Conservation (phyloP, 1,140 invertebrate genomes). For the Ceratoteleas bidentatus region DNA sequence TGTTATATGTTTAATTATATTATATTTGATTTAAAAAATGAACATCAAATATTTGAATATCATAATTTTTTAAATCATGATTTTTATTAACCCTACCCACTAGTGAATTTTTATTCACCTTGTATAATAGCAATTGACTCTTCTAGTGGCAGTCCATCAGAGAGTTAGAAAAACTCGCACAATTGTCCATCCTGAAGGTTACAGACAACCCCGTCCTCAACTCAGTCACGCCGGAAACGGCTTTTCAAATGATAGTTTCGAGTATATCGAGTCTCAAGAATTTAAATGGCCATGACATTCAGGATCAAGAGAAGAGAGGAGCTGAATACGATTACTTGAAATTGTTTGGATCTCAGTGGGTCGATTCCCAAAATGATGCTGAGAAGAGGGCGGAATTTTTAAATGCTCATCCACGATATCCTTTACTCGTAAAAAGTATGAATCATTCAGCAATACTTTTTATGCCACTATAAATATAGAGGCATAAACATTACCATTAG, state of each 20-base stretch:
- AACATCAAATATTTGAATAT: too few relatives aligned
- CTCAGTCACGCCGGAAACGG: slow-evolving; percentile 86
- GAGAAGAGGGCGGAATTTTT: slow-evolving; percentile 83
- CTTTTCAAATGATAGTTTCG: slow-evolving; percentile 88
- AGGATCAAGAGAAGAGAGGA: slow-evolving; percentile 86
- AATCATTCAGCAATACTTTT: too few relatives aligned
- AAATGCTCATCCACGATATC: slow-evolving; percentile 88
- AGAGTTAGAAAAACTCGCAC: slow-evolving; percentile 90
- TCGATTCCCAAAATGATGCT: slow-evolving; percentile 81
- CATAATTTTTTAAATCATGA: too few relatives aligned
- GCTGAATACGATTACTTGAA: slow-evolving; percentile 95
- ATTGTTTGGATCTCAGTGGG: slow-evolving; percentile 88
- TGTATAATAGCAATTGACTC: not conserved
- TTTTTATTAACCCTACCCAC: too few relatives aligned
- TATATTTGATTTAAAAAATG: too few relatives aligned
- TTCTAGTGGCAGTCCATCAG: slow-evolving; percentile 89
- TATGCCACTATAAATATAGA: too few relatives aligned
- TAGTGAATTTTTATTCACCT: too few relatives aligned
- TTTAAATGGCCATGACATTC: slow-evolving; percentile 87
- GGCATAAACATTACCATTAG: slow-evolving; percentile 5
- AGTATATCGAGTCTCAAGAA: slow-evolving; percentile 85
- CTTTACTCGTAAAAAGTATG: slow-evolving; percentile 82
- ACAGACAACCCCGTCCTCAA: slow-evolving; percentile 87
- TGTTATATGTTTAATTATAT: too few relatives aligned
- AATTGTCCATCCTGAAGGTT: slow-evolving; percentile 87